These are phyloP conservation scores for Adelphocoris suturalis DNA, from an alignment of 2,888 invertebrate species.

Conservation along the genomic window DNA sequence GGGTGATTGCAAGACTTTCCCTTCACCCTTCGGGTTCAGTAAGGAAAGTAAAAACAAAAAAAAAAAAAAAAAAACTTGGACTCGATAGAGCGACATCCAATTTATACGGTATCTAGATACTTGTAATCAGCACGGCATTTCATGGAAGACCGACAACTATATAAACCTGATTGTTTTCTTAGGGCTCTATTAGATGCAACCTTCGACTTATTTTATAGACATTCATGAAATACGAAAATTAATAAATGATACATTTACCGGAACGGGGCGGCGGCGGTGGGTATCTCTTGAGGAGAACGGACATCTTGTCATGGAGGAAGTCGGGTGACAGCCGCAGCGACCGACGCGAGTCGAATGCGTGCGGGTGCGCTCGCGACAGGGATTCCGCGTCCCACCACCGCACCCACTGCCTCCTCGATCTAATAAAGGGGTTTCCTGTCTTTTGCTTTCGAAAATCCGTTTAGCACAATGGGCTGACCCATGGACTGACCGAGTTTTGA, in stretches of 20 bases:
- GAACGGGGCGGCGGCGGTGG: neutral
- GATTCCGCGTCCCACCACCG: conserved; percentile 37
- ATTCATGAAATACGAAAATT: too few species aligned
- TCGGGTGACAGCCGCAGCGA: neutral
- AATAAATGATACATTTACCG: neutral
- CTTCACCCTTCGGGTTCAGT: too few species aligned
- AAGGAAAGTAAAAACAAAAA: too few species aligned
- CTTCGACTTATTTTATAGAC: too few species aligned
- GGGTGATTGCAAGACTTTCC: too few species aligned
- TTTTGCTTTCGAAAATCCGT: conserved; percentile 53
- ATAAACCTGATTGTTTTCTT: too few species aligned
- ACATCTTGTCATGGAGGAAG: conserved; percentile 15
- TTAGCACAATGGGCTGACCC: conserved; percentile 37
- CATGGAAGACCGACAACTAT: too few species aligned
- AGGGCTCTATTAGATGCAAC: too few species aligned
- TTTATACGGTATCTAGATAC: too few species aligned
- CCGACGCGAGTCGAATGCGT: conserved; percentile 6
- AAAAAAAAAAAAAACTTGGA: too few species aligned
- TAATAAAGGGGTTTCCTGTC: conserved; percentile 60
- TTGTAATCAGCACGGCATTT: too few species aligned
- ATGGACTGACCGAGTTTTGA: conserved; percentile 43
- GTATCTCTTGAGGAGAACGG: conserved; percentile 4
- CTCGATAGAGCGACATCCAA: too few species aligned
- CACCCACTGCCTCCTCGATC: conserved; percentile 21
- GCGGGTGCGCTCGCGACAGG: conserved; percentile 11